Base-by-base conservation (phyloP, 1,140 invertebrate genomes). In the Rhyacophila brunnea region DNA sequence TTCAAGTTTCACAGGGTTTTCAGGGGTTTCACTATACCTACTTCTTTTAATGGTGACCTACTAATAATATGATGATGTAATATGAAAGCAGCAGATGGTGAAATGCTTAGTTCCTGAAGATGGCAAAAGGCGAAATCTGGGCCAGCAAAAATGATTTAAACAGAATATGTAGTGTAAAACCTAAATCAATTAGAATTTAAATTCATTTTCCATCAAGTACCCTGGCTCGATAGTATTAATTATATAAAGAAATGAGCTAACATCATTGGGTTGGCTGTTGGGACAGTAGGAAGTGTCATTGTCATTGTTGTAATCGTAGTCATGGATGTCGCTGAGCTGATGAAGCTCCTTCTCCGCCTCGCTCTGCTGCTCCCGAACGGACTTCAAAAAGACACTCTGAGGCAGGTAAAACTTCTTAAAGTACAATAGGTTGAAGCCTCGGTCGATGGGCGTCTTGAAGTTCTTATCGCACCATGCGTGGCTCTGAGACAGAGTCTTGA, bases 261-360 rank as follows among this genome's bases (percentile, higher is more conserved):
- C 10, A 28, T 47, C 55, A n/a, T 65, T 73, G 53, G 71, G 70
- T 11, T 72, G 58, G 46, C 70, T 66, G 34, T 74, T 70, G 1
- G 74, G 74, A 61, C 74, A 80, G 67, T 78, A 81, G 0, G 74
- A 77, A 1, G 68, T 74, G 51, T 83, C 81, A 60, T 80, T 75
- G 19, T 80, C 78, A 66, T 83, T 81, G 54, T 79, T 69, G 54
- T 80, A 80, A 67, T 83, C 72, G 58, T 81, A 81, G 47, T 77
- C 73, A 18, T 71, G 66, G 2, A 70, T 63, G 40, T 75, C 70
- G 20, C 71, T 66, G 2, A 61, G 40, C 0, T 66, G 38, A 14
- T 69, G 40, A 1, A 56, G 49, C 35, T 68, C 58, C 50, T 59
- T 60, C 35, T 66, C 10, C 43, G 60, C 34, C 50, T 58, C 28